Percentiles rank a stretch among this genome's conserved stretches.
These are phyloP conservation scores for Larimichthys crocea DNA, from an alignment of 2,113 vertebrate species.

Conservation along the genomic window DNA sequence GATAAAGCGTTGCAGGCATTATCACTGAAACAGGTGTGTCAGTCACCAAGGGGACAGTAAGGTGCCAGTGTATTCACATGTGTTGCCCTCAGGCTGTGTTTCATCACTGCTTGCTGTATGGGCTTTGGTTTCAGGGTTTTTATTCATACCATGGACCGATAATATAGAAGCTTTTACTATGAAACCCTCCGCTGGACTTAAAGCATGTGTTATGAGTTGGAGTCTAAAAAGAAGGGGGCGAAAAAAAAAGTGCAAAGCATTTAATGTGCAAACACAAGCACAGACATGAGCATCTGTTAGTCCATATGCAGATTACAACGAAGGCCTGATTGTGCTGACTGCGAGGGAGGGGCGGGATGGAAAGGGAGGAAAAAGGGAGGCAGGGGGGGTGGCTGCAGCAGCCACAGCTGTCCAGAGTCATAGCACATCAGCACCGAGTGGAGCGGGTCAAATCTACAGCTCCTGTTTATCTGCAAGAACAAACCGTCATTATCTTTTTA, in stretches of 20 bases:
- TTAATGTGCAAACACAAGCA: constrained; percentile 63
- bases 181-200: constrained; percentile 26
- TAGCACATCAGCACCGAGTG: constrained; percentile 55
- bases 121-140: constrained; percentile 25
- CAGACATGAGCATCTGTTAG: constrained; percentile 69
- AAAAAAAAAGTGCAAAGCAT: constrained; percentile 8
- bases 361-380: neutral
- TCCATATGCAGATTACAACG: constrained; percentile 73
- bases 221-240: constrained; percentile 31
- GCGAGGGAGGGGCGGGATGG: constrained; percentile 12
- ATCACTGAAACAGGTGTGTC: constrained; percentile 54
- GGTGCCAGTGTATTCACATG: constrained; percentile 47
- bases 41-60: constrained; percentile 53
- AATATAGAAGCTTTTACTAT: constrained; percentile 9
- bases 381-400: neutral
- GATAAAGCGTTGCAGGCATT: constrained; percentile 45
- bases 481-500: constrained; percentile 42
- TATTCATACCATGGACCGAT: constrained; percentile 27
- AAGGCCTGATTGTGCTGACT: constrained; percentile 67
- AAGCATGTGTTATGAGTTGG: neutral
- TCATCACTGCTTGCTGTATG: constrained; percentile 34
- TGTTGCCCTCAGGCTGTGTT: constrained; percentile 53
- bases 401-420: constrained; percentile 73
- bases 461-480: constrained; percentile 46
- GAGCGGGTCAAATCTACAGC: constrained; percentile 55